phyloP scores from a whole-genome alignment of 2,113 vertebrate species.

The Coptodon bakossiorum region DNA sequence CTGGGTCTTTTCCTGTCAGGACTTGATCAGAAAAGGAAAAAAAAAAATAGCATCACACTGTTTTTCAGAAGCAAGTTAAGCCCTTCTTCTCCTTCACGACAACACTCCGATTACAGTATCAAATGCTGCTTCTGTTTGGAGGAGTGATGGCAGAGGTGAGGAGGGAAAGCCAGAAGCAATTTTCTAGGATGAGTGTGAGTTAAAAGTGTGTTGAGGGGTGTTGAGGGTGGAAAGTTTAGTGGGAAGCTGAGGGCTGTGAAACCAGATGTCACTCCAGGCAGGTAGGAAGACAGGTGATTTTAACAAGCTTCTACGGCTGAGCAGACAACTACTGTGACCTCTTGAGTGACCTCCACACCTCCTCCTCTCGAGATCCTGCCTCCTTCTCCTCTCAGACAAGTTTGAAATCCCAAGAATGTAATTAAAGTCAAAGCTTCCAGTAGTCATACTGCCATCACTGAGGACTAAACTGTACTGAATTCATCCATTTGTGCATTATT shows the following conservation, averaged over 20 bases:
- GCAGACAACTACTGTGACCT: constrained; percentile 31
- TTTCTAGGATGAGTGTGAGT: neutral
- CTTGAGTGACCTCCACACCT: neutral
- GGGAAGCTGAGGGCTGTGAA: constrained; percentile 32
- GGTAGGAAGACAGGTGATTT: constrained; percentile 51
- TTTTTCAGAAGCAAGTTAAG: constrained; percentile 18
- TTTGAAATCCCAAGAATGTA: constrained; percentile 58
- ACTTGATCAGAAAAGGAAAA: constrained; percentile 41
- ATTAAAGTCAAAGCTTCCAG: constrained; percentile 48
- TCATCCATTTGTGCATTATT: neutral
- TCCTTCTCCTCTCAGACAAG: neutral
- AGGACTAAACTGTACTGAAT: neutral
- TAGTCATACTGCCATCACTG: neutral
- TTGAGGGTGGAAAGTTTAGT: constrained; percentile 4
- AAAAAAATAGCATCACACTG: constrained; percentile 24
- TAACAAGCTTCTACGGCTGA: constrained; percentile 45
- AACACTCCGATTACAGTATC: constrained; percentile 61
- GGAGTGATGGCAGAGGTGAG: constrained; percentile 27
- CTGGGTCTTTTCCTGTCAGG: constrained; percentile 54
- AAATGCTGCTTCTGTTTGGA: constrained; percentile 58
- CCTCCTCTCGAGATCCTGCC: neutral
- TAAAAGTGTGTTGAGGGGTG: neutral
- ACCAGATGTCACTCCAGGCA: constrained; percentile 60
- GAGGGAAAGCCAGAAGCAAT: constrained; percentile 23
- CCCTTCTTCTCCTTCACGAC: constrained; percentile 32